phyloP scores from a whole-genome alignment of 2,113 vertebrate genomes.

The Pithys albifrons region DNA sequence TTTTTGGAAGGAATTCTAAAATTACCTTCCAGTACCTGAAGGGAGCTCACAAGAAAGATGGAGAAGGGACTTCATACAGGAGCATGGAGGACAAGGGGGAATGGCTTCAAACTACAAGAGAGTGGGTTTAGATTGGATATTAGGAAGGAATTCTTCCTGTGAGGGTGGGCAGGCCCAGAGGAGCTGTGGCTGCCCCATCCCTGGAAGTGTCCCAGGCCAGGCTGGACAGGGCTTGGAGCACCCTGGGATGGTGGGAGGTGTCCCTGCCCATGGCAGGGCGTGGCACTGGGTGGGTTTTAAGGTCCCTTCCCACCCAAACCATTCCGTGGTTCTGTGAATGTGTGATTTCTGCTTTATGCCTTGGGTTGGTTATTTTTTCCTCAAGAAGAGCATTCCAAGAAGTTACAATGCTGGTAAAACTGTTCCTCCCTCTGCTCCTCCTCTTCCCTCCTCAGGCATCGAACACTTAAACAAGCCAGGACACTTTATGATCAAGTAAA shows the following conservation, averaged over 20 bases:
- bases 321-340: neutral
- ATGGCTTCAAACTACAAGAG: neutral
- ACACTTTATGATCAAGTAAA: neutral
- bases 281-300: neutral
- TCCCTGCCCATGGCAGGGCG: neutral
- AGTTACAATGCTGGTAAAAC: neutral
- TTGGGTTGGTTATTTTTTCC: neutral
- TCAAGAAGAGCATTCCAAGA: neutral
- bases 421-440: conserved; percentile 10
- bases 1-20: neutral
- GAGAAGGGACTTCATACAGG: neutral
- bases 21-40: neutral
- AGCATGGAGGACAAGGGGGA: neutral
- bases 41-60: rapidly evolving
- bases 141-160: neutral
- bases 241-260: rapidly evolving
- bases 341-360: neutral
- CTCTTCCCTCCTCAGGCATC: neutral
- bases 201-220: neutral
- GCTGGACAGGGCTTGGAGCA: neutral
- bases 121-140: neutral
- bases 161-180: neutral
- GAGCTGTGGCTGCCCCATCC: neutral
- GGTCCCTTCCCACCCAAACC: neutral
- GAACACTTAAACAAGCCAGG: conserved; percentile 29